A percentile compares a stretch with the other conserved stretches of the same genome.
phyloP scores from a whole-genome alignment of 2,888 invertebrate species.

The Andrena minutula region DNA sequence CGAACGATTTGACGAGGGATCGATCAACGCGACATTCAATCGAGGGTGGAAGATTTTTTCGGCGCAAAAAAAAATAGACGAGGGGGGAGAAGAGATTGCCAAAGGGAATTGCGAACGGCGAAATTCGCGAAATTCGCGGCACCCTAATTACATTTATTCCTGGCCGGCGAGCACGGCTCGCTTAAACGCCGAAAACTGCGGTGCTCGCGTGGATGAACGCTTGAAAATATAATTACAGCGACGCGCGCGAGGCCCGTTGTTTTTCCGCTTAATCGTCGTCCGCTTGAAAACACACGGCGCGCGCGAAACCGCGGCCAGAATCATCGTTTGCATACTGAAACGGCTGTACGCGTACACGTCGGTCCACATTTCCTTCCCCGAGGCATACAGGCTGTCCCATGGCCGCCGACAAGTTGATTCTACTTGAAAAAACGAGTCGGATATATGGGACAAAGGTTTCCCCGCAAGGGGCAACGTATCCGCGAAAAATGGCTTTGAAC shows the following conservation, averaged over 20 bases:
- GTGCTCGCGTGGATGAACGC: slow-evolving; percentile 17
- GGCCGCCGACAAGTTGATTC: neutral
- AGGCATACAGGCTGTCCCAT: neutral
- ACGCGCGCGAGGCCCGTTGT: slow-evolving; percentile 28
- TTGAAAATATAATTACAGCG: slow-evolving; percentile 50
- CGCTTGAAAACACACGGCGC: slow-evolving; percentile 33
- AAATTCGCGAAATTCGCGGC: slow-evolving; percentile 10
- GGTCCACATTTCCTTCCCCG: neutral
- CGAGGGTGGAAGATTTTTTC: neutral
- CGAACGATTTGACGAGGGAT: neutral
- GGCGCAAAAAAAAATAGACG: neutral
- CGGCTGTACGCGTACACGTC: neutral
- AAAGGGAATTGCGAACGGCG: slow-evolving; percentile 1
- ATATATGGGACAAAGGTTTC: neutral
- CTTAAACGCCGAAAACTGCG: slow-evolving; percentile 30
- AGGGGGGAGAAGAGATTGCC: neutral
- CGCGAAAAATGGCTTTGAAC: neutral
- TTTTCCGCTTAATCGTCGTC: slow-evolving; percentile 45
- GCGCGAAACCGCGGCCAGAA: slow-evolving; percentile 11
- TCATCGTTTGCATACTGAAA: slow-evolving; percentile 29
- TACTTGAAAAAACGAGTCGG: neutral
- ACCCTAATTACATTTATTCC: slow-evolving; percentile 38
- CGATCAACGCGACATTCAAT: neutral
- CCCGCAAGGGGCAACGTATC: neutral
- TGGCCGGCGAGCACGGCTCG: slow-evolving; percentile 8